Base-by-base conservation (phyloP, 2,888 invertebrate genomes). In the Himalopsyche japonica region DNA sequence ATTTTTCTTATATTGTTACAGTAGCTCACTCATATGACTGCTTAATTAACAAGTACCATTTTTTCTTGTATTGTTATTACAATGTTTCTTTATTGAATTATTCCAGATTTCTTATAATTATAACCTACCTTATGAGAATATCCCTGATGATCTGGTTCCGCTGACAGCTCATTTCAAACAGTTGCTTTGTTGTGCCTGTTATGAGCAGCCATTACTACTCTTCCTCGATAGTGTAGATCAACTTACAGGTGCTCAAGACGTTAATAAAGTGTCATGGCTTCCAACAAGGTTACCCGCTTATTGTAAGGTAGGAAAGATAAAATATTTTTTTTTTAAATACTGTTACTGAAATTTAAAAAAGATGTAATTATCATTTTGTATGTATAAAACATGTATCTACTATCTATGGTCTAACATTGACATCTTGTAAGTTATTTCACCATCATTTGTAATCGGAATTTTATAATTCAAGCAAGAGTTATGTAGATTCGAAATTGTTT, bases 171-270 rank as follows among this genome's bases (percentile, higher is more conserved):
- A 98, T 91, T 98, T 99, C 91, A 99, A 99, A 91, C 97, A 98
- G 88, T 93, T 99, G 77, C 91, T 99, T 84, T 96, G 96, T 8
- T 93, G 96, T 90, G 98, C 98, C 0, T 95, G 94, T 0, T 90
- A 93, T 86, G 95, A 96, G 88, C 97, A 97, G 88, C 98, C 99
- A 0, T 92, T 99, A 76, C 93, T 98, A 0, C 92, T 99, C 76
- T 98, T 98, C 90, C 91, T 99, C 88, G 99, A 99, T 90, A 98
- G 98, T 0, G 97, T 99, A 0, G 99, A 99, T 92, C 98, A 99
- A 90, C 92, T 99, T 79, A 98, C 98, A 7, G 98, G 97, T 0
- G 96, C 97, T 0, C 98, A 98, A 88, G 97, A 97, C 88, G 97
- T 98, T 34, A 98, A 98, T 88, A 98, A 98, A 90, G 95, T 99